These are phyloP conservation scores for Elmis aenea DNA, from an alignment of 2,888 invertebrate genomes.

Conservation along the genomic window DNA sequence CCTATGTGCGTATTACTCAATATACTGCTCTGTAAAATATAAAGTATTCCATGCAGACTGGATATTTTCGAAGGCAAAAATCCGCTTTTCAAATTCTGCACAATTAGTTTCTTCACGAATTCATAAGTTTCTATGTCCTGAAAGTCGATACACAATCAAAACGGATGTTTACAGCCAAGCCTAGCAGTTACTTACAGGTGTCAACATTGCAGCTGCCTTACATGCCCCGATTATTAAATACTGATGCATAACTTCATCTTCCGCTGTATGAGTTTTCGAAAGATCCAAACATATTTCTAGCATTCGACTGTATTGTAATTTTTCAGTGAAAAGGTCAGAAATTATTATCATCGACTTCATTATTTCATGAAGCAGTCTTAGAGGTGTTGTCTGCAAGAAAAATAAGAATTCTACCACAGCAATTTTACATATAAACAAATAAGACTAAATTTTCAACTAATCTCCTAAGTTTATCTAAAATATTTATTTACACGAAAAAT, in stretches of 20 bases:
- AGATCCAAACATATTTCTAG: constrained; percentile 63
- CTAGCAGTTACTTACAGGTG: constrained; percentile 49
- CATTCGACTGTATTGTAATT: constrained; percentile 76
- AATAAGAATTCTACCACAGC: too few relatives aligned
- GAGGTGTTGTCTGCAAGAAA: constrained; percentile 43
- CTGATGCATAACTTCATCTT: constrained; percentile 73
- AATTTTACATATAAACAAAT: too few relatives aligned
- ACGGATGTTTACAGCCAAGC: too few relatives aligned
- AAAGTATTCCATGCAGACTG: constrained; percentile 62
- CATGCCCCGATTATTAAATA: constrained; percentile 63
- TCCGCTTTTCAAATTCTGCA: constrained; percentile 56
- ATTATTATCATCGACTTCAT: constrained; percentile 64
- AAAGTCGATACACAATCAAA: constrained; percentile 21
- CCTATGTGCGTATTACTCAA: constrained; percentile 47
- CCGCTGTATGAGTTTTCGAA: constrained; percentile 61
- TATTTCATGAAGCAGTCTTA: constrained; percentile 52
- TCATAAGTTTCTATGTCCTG: constrained; percentile 57
- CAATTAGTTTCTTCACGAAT: constrained; percentile 56
- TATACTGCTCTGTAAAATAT: constrained; percentile 58
- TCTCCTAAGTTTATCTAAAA: too few relatives aligned
- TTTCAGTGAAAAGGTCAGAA: constrained; percentile 72
- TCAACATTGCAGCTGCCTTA: constrained; percentile 63
- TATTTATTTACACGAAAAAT: too few relatives aligned
- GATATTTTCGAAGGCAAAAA: constrained; percentile 59
- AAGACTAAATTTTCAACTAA: too few relatives aligned